These are phyloP conservation scores for Plusia festucae DNA, from an alignment of 2,888 invertebrate genomes.

Conservation along the genomic window DNA sequence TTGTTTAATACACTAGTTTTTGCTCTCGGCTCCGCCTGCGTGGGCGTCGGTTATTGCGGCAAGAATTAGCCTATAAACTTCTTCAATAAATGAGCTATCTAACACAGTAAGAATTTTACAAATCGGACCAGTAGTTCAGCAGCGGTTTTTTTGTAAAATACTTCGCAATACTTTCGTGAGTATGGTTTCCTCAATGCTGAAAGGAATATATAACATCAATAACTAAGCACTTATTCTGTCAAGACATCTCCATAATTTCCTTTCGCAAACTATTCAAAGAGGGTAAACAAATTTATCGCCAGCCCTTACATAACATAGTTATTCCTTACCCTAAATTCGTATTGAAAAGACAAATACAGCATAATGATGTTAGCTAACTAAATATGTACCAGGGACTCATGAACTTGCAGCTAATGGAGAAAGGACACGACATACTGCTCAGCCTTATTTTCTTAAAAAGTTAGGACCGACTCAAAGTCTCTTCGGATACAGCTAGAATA, in stretches of 20 bases:
- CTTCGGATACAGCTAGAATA: background rate
- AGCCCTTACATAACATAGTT: slow-evolving; percentile 1
- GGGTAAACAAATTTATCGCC: slow-evolving; percentile 8
- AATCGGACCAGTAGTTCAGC: too few species aligned
- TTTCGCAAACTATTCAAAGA: slow-evolving; percentile 5
- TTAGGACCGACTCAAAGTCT: background rate
- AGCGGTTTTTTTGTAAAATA: too few species aligned
- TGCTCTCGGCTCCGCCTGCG: too few species aligned
- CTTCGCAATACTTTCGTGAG: background rate
- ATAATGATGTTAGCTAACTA: slow-evolving; percentile 2
- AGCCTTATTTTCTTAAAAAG: background rate
- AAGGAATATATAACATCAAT: slow-evolving; percentile 1
- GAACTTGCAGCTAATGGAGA: slow-evolving; percentile 3
- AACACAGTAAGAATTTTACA: too few species aligned
- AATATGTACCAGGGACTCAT: background rate
- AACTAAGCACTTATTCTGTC: background rate
- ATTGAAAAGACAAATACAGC: slow-evolving; percentile 7
- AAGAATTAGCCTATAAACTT: too few species aligned
- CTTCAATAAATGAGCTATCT: too few species aligned
- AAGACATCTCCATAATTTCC: background rate
- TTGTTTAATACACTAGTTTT: too few species aligned
- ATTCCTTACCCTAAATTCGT: slow-evolving; percentile 8
- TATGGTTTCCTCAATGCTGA: background rate
- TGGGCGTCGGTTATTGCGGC: too few species aligned
- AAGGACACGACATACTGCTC: background rate